Conservation (phyloP, 2,888 invertebrate genomes). For the Ptilodon capucinus region DNA sequence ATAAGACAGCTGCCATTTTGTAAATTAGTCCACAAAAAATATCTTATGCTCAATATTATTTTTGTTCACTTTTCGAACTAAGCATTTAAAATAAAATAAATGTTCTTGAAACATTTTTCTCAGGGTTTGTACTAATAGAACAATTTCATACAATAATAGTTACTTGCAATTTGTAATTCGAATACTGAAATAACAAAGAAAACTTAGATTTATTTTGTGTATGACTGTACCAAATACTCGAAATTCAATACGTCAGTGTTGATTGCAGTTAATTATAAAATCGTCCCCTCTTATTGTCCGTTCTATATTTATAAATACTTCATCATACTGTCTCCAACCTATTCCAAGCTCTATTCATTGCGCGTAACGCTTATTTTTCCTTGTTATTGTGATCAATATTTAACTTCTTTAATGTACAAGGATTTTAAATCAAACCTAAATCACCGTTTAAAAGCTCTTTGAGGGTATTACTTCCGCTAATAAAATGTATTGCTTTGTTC, state of each 20-base stretch:
- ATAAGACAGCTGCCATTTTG: background rate
- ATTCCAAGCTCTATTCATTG: conserved; percentile 12
- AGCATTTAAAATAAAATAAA: no score
- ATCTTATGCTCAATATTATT: no score
- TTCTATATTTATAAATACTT: conserved; percentile 59
- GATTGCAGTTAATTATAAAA: conserved; percentile 83
- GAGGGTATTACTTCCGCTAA: conserved; percentile 74
- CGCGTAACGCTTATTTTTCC: conserved; percentile 32
- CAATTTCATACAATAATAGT: no score
- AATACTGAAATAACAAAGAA: no score
- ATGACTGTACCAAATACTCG: conserved; percentile 64
- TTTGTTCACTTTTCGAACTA: background rate
- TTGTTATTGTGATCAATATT: conserved; percentile 21
- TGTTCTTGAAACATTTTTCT: no score
- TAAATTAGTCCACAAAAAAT: background rate
- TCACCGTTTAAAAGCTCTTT: conserved; percentile 67
- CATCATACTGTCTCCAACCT: background rate
- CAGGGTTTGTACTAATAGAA: no score
- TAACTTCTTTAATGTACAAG: conserved; percentile 63
- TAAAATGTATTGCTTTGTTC: conserved; percentile 66
- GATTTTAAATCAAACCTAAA: conserved; percentile 74
- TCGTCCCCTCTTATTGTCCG: conserved; percentile 76
- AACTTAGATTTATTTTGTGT: conserved; percentile 25
- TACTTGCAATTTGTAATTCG: no score
- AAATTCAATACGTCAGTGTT: conserved; percentile 82